These are phyloP conservation scores for Acrocephalus kingi DNA, from an alignment of 2,113 vertebrate genomes.

Conservation along the genomic window DNA sequence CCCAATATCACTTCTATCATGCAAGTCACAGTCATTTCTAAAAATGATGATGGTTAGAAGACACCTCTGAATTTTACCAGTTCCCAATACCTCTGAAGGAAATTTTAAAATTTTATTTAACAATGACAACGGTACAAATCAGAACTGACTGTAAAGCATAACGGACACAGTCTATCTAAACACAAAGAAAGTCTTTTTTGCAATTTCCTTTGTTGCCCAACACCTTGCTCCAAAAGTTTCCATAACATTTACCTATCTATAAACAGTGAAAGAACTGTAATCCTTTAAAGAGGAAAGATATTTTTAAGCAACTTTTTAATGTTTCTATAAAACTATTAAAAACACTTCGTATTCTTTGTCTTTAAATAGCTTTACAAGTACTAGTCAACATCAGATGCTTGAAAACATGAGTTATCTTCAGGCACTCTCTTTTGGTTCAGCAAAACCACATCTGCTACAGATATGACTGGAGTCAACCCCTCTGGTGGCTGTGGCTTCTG, in stretches of 20 bases:
- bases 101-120: not conserved
- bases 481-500: not conserved
- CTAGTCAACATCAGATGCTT: not conserved
- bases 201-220: not conserved
- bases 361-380: conserved; percentile 6
- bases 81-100: not conserved
- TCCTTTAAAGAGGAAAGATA: not conserved
- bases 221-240: not conserved
- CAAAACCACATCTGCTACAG: not conserved
- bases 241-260: not conserved
- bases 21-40: not conserved
- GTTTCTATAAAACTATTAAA: not conserved
- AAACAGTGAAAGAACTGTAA: not conserved
- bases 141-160: not conserved
- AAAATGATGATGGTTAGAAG: not conserved
- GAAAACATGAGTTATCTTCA: not conserved
- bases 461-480: not conserved
- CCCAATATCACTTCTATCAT: not conserved
- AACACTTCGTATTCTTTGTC: not conserved
- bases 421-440: not conserved
- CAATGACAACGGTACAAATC: not conserved
- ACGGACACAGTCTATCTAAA: not conserved
- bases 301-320: not conserved
- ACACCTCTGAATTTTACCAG: conserved; percentile 5
- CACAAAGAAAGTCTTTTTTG: not conserved